Evolutionary conservation across 1,140 invertebrate genomes (phyloP).

Genomic region (Pseudomyrmex dendroicus): DNA sequence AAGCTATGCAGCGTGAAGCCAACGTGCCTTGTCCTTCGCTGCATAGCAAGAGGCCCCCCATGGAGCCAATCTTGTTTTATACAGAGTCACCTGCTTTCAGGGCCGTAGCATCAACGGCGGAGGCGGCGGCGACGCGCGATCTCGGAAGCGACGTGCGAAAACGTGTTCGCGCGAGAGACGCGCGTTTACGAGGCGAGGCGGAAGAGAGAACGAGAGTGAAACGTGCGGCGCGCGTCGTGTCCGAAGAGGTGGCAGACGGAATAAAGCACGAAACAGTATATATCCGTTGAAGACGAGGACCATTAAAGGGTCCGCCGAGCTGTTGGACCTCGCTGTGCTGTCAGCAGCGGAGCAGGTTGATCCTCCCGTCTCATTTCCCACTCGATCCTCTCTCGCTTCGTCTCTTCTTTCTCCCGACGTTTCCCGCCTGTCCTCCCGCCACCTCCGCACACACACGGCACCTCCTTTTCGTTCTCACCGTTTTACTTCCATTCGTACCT

Average conservation of each 20-base stretch:
- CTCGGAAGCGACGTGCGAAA: constrained; percentile 53
- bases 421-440: background rate
- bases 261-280: constrained; percentile 70
- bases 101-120: constrained; percentile 35
- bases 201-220: constrained; percentile 68
- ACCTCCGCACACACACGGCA: background rate
- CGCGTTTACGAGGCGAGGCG: constrained; percentile 65
- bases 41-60: constrained; percentile 69
- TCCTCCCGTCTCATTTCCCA: constrained; percentile 34
- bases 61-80: constrained; percentile 71
- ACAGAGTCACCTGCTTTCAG: constrained; percentile 75
- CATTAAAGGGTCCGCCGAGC: constrained; percentile 71
- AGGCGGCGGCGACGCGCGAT: constrained; percentile 17
- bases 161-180: constrained; percentile 59
- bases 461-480: constrained; percentile 21
- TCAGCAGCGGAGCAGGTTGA: constrained; percentile 61
- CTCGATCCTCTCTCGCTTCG: constrained; percentile 34
- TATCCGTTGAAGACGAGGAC: constrained; percentile 64
- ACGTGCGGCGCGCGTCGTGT: constrained; percentile 39
- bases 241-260: constrained; percentile 26
- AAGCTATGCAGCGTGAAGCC: constrained; percentile 34
- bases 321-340: constrained; percentile 63
- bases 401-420: constrained; percentile 27
- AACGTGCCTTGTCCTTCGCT: constrained; percentile 55
- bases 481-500: constrained; percentile 32